Conservation (phyloP, 2,797 vertebrate genomes). For the Phataginus tricuspis region DNA sequence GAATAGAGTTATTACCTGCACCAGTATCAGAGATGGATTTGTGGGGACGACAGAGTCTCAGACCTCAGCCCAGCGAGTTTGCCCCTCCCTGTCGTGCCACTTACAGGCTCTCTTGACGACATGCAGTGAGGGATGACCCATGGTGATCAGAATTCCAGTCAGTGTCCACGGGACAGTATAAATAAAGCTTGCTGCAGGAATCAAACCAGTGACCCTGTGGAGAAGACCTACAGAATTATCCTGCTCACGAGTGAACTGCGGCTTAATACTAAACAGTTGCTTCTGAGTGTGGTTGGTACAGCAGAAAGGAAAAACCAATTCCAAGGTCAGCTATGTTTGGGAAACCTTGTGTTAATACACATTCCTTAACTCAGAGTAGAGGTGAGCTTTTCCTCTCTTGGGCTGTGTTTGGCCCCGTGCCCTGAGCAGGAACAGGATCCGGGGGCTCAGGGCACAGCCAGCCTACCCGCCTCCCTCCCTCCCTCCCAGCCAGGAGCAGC, state of each 20-base stretch:
- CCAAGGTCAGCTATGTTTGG: background rate
- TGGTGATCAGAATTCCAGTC: no score
- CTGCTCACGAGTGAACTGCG: background rate
- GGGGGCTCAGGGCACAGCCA: no score
- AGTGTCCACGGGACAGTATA: rapidly evolving
- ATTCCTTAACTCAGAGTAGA: background rate
- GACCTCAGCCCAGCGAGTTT: background rate
- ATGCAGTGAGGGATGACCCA: background rate
- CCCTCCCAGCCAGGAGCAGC: no score
- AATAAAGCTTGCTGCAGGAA: background rate
- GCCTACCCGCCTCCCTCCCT: no score
- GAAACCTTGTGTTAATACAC: no score
- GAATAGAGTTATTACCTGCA: background rate
- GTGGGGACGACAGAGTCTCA: background rate
- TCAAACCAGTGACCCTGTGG: background rate
- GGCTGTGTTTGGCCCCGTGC: no score
- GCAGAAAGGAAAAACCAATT: background rate
- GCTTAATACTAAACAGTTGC: no score
- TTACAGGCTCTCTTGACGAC: background rate
- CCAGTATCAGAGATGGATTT: background rate
- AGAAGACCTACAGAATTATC: background rate
- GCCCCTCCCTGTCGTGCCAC: rapidly evolving
- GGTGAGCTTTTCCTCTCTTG: background rate
- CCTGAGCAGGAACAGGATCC: no score
- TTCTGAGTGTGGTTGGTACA: rapidly evolving